Percentiles rank a stretch among this genome's conserved stretches.
Evolutionary conservation across 2,888 invertebrate genomes (phyloP).

Genomic region (Pediacus dermestoides): DNA sequence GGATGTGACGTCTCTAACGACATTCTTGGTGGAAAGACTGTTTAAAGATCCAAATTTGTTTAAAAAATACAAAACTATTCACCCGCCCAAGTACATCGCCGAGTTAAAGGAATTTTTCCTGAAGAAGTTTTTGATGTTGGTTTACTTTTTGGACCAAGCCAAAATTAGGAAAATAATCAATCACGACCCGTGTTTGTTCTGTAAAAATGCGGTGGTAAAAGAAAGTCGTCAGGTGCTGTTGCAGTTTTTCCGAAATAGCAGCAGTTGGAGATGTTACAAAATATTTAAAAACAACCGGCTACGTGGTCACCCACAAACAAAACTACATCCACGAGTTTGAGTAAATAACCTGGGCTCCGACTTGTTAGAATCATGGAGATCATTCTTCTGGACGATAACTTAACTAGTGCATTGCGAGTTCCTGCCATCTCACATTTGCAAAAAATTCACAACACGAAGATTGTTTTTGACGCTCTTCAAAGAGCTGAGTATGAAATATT

Average conservation of each 20-base stretch:
- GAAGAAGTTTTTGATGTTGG: conserved; percentile 77
- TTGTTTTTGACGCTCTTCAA: conserved; percentile 67
- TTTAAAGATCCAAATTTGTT: conserved; percentile 71
- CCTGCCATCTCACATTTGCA: conserved; percentile 85
- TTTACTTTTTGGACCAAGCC: conserved; percentile 83
- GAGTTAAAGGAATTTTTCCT: conserved; percentile 76
- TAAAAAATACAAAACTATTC: conserved; percentile 56
- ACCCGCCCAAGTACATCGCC: conserved; percentile 63
- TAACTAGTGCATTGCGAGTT: conserved; percentile 66
- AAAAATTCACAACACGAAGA: conserved; percentile 80
- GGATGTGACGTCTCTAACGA: conserved; percentile 72
- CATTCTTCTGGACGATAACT: conserved; percentile 63
- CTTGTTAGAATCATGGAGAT: conserved; percentile 83
- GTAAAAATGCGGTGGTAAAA: conserved; percentile 67
- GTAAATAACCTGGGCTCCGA: too few species aligned
- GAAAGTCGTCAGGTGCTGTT: conserved; percentile 76
- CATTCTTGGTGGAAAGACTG: conserved; percentile 72
- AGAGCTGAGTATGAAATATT: conserved; percentile 58
- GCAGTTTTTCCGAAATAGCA: conserved; percentile 73
- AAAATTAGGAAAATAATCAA: conserved; percentile 75
- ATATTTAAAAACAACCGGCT: conserved; percentile 71
- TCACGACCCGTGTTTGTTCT: conserved; percentile 88
- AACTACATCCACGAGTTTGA: conserved; percentile 83
- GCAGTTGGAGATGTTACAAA: conserved; percentile 81
- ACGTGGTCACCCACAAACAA: conserved; percentile 74